A percentile compares a stretch with the other conserved stretches of the same genome.
Evolutionary conservation across 2,797 vertebrate genomes (phyloP).

Genomic region (Pogoniulus pusillus): DNA sequence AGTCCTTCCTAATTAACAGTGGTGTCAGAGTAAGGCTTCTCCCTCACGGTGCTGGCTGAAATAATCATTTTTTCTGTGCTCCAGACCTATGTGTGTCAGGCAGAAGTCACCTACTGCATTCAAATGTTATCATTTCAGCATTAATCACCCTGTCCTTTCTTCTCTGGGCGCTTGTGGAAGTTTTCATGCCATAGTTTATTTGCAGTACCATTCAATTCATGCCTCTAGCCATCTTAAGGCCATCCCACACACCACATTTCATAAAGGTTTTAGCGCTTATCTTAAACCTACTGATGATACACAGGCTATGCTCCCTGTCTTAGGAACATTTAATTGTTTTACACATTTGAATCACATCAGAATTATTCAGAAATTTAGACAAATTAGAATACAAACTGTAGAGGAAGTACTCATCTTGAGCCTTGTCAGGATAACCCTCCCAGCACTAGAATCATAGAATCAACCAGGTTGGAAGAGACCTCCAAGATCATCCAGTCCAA

Average conservation of each 20-base stretch:
- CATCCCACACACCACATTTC: neutral
- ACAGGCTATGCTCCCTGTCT: neutral
- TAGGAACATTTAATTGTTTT: neutral
- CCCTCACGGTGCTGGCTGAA: neutral
- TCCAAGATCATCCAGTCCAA: too few species aligned
- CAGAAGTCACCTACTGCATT: neutral
- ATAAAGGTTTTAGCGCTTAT: neutral
- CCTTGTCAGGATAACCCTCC: neutral
- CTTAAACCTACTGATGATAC: conserved; percentile 2
- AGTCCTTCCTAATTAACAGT: neutral
- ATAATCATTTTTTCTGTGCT: neutral
- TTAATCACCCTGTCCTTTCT: neutral
- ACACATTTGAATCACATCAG: neutral
- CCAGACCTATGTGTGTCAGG: neutral
- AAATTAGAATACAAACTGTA: conserved; percentile 40
- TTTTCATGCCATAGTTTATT: conserved; percentile 33
- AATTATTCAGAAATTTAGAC: conserved; percentile 21
- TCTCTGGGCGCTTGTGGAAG: neutral
- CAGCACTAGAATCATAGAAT: conserved; percentile 26
- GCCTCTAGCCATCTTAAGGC: conserved; percentile 11
- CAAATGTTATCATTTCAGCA: neutral
- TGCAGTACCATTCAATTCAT: conserved; percentile 4
- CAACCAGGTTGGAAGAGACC: too few species aligned
- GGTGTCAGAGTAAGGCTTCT: neutral
- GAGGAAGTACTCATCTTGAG: conserved; percentile 13